phyloP scores from a whole-genome alignment of 64 coral and sea anemone species.

The Pachyseris speciosa region DNA sequence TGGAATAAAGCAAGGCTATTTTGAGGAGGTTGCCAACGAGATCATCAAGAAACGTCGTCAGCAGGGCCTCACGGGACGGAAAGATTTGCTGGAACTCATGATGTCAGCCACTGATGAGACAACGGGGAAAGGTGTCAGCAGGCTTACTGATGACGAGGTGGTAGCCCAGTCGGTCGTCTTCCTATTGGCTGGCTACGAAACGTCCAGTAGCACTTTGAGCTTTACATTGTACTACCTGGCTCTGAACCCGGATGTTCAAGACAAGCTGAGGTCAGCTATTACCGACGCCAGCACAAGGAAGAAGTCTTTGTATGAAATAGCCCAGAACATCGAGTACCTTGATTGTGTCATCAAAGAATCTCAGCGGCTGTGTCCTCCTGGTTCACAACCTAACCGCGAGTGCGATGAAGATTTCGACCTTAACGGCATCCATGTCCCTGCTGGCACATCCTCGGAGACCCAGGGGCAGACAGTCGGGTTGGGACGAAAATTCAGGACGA shows the following conservation, averaged over 20 bases:
- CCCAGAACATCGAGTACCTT: slow-evolving; percentile 53
- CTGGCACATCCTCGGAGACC: slow-evolving; percentile 72
- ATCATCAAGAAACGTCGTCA: slow-evolving; percentile 48
- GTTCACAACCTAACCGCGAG: slow-evolving; percentile 21
- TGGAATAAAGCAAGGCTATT: background rate
- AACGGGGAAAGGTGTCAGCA: slow-evolving; percentile 12
- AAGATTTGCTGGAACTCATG: slow-evolving; percentile 74
- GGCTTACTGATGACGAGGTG: slow-evolving; percentile 56
- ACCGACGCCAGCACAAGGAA: background rate
- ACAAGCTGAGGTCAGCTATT: slow-evolving; percentile 33
- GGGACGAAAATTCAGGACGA: no score
- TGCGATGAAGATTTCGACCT: slow-evolving; percentile 47
- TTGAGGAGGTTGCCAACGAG: slow-evolving; percentile 14
- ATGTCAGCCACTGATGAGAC: slow-evolving; percentile 35
- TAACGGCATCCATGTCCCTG: slow-evolving; percentile 49
- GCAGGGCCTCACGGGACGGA: background rate
- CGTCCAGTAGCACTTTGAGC: slow-evolving; percentile 48
- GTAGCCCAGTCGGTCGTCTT: slow-evolving; percentile 50
- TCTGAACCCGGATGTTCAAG: slow-evolving; percentile 61
- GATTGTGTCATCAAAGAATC: slow-evolving; percentile 72
- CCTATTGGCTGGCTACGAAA: slow-evolving; percentile 68
- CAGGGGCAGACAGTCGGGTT: slow-evolving; percentile 51
- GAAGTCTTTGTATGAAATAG: slow-evolving; percentile 51
- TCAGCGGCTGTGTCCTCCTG: slow-evolving; percentile 51
- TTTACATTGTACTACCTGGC: slow-evolving; percentile 44